Base-by-base conservation (phyloP, 2,797 vertebrate species). In the Euphonia xanthogaster region DNA sequence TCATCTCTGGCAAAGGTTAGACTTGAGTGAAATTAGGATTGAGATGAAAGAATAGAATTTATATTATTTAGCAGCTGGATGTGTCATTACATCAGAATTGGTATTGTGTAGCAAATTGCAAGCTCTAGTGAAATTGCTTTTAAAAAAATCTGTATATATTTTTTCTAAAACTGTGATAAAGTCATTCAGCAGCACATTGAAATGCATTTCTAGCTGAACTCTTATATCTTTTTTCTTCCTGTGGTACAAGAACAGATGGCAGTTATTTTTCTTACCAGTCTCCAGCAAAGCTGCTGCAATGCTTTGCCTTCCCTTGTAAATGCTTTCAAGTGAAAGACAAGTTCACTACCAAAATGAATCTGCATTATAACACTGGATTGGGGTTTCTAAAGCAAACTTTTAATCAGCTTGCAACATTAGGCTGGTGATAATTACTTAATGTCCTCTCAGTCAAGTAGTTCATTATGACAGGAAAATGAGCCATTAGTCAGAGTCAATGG, bases 1-100 rank as follows among this genome's bases (percentile, higher is more conserved):
- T 97, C 95, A 92, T 96, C 86, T 68, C 82, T 92, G 95, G 91
- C 87, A 96, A 93, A 98, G 94, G 95, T 97, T 96, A 81, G 76
- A 53, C 68, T 31, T 53, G 62, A 61, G 57, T 57, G 91, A 88
- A 96, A 45, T 70, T 30, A 14, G 58, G 93, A 45, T 79, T 57
- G 77, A 88, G 73, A 84, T 81, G 83, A 93, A 97, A 96, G 87
- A 96, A 79, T 47, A 82, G 86, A 85, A 67, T 94, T 95, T 96
- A 91, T 95, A 84, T 97, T 94, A 94, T 97, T 96, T 93, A 97
- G 75, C 94, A 93, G 91, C 92, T 86, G 89, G 94, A 92, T 94
- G 76, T 96, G 94, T 95, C 93, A 95, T 97, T 96, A 94, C 66
- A 87, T 93, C 90, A 93, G 89, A 96, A 60, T 76, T 68, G 74